Percentiles rank a stretch among this genome's conserved stretches.
These are phyloP conservation scores for Tragulus kanchil DNA, from an alignment of 2,113 vertebrate species.

Conservation along the genomic window DNA sequence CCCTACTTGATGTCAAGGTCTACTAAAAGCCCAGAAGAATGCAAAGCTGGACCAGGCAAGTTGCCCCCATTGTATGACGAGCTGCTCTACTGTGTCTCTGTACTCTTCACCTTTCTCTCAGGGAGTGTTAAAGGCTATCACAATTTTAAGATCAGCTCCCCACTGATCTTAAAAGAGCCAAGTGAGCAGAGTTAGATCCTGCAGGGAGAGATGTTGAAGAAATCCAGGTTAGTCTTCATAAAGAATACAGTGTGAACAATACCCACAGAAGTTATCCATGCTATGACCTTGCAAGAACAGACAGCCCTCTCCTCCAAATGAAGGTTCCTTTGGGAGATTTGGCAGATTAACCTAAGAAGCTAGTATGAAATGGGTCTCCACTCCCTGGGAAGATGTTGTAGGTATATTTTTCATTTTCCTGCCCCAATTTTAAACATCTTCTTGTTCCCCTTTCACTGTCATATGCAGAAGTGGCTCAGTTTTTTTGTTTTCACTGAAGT, in stretches of 20 bases:
- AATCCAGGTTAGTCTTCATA: too few relatives aligned
- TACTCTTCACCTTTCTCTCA: neutral
- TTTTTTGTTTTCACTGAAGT: neutral
- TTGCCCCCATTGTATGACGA: neutral
- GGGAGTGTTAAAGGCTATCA: too few relatives aligned
- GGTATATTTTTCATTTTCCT: neutral
- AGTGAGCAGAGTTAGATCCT: too few relatives aligned
- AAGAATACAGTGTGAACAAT: neutral
- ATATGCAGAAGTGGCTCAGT: fast-evolving
- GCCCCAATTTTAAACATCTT: neutral
- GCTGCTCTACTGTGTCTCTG: neutral
- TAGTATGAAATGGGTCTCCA: neutral
- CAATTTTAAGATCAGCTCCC: neutral
- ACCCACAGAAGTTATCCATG: neutral
- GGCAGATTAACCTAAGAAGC: too few relatives aligned
- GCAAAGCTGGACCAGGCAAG: neutral
- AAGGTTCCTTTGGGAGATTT: neutral
- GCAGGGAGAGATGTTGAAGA: too few relatives aligned
- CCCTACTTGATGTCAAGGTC: too few relatives aligned
- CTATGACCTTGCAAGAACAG: neutral
- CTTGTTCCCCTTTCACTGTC: neutral
- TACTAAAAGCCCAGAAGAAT: too few relatives aligned
- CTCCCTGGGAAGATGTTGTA: neutral
- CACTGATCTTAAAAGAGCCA: neutral
- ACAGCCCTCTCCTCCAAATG: neutral